These are phyloP conservation scores for Procavia capensis DNA, from an alignment of 2,113 vertebrate genomes.

Conservation along the genomic window DNA sequence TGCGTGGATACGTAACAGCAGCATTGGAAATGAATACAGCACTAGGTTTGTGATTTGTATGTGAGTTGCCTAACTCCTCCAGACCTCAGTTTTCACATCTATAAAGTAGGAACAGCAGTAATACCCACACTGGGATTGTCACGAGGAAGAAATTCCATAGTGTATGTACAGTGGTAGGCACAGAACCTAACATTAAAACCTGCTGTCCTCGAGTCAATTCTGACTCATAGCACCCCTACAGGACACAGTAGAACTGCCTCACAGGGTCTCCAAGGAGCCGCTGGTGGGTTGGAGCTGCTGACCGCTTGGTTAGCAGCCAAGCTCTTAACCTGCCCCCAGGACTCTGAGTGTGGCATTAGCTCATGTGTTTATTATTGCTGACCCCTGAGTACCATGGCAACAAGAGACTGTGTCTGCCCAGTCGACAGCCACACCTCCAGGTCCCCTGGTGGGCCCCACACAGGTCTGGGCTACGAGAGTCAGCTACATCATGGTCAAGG, in stretches of 20 bases:
- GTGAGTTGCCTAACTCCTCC: not conserved
- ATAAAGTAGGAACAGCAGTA: not conserved
- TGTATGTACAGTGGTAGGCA: fast-evolving
- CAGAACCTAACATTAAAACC: not conserved
- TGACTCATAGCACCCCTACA: no score
- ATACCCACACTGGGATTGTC: not conserved
- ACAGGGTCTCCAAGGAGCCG: no score
- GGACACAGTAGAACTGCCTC: no score
- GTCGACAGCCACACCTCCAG: not conserved
- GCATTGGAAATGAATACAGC: not conserved
- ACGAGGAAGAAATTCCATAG: not conserved
- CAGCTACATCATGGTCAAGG: not conserved
- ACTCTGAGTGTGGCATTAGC: not conserved
- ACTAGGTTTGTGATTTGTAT: not conserved
- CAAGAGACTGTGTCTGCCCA: not conserved
- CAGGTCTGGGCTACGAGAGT: fast-evolving
- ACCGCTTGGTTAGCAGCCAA: no score
- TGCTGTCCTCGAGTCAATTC: no score
- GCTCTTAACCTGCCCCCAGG: no score
- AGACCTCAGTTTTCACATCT: not conserved
- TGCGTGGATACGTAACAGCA: not conserved
- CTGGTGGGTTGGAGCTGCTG: no score
- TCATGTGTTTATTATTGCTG: not conserved
- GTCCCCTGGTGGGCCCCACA: not conserved
- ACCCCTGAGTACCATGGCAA: not conserved